Base-by-base conservation (phyloP, 2,888 invertebrate genomes). In the Tenthredo amoena region DNA sequence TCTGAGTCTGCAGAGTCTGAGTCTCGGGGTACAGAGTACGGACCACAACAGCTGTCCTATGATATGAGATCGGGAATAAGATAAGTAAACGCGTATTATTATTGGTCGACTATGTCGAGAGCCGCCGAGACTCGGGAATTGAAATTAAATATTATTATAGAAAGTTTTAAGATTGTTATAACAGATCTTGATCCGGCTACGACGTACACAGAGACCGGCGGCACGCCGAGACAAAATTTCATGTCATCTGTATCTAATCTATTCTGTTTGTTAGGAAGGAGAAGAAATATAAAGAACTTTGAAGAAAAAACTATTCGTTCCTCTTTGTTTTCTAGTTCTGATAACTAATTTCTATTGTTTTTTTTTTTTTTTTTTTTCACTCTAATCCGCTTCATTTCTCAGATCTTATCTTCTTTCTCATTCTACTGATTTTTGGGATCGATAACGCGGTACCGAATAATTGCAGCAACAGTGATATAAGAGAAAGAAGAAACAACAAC, bases 31-130 rank as follows among this genome's bases (percentile, higher is more conserved):
- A 74, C 15, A n/a, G 40, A n/a, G 31, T 43, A 40, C 21, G 47
- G 43, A 43, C 76, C 31, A 47, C 76, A 77, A 31, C 77, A 77
- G 77, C 77, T 77, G 77, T 77, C 77, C 40, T 77, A 55, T 55
- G 50, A 55, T 18, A 77, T 18, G 40, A 77, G 77, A 77, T 77
- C 77, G 9, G 50, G 55, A 40, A 55, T 55, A 5, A 34, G 77
- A 77, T 77, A 77, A 15, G 50, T 10, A 77, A 77, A 55, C 77
- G 50, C 50, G 77, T 77, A 34, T 77, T 77, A 34, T 77, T 77
- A 55, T 40, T 72, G 37, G 77, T 55, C 55, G 50, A 50, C 21
- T 55, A 77, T n/a, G 72, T 21, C n/a, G 72, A 43, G 72, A 43
- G 47, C 6, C 18, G 55, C n/a, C n/a, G 55, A 55, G 71, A 37